Evolutionary conservation across 2,113 vertebrate species (phyloP).

Genomic region (Gadus chalcogrammus): DNA sequence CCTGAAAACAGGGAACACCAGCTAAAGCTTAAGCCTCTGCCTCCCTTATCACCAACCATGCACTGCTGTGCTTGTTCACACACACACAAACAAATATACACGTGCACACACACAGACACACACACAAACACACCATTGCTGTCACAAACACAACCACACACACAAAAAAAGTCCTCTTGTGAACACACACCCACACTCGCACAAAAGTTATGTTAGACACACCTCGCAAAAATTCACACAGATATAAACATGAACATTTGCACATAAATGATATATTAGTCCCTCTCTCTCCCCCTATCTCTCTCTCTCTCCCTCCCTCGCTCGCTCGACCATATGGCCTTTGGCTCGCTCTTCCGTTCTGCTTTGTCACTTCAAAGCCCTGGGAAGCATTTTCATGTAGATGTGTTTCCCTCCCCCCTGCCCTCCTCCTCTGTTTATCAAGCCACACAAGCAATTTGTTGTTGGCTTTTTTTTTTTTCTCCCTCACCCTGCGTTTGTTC

Average conservation of each 20-base stretch:
- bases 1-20: slow-evolving; percentile 20
- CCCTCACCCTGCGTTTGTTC: neutral
- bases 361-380: slow-evolving; percentile 69
- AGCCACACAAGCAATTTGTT: slow-evolving; percentile 51
- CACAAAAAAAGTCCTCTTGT: neutral
- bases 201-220: neutral
- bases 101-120: slow-evolving; percentile 24
- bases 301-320: neutral
- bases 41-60: slow-evolving; percentile 50
- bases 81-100: neutral
- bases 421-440: slow-evolving; percentile 43
- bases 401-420: slow-evolving; percentile 39
- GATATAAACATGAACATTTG: slow-evolving; percentile 47
- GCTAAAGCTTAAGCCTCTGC: slow-evolving; percentile 41
- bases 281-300: neutral
- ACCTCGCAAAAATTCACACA: slow-evolving; percentile 10
- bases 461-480: slow-evolving; percentile 38
- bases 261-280: slow-evolving; percentile 55
- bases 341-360: slow-evolving; percentile 55
- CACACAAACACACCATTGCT: slow-evolving; percentile 15
- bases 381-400: slow-evolving; percentile 57
- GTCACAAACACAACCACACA: slow-evolving; percentile 5
- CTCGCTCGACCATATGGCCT: slow-evolving; percentile 53
- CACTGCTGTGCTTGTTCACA: slow-evolving; percentile 36
- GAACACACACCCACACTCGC: slow-evolving; percentile 3